Percentiles rank a stretch among this genome's conserved stretches.
Conservation (phyloP, 2,888 invertebrate genomes). For the Schrankia costaestrigalis region DNA sequence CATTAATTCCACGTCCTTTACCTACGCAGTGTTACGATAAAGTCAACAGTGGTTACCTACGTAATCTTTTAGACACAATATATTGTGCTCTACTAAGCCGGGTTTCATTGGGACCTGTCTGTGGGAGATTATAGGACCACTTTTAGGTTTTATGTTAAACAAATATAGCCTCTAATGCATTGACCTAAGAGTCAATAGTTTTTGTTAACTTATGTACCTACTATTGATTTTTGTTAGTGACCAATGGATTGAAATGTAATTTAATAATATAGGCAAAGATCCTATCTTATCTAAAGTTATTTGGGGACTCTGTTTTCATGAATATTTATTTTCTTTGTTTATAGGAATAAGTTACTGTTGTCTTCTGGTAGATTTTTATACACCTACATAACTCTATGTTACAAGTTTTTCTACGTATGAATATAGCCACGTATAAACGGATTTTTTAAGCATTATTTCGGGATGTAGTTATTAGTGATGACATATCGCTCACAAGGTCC, state of each 20-base stretch:
- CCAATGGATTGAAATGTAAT: slow-evolving; percentile 32
- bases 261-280: slow-evolving; percentile 23
- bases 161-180: slow-evolving; percentile 10
- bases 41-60: slow-evolving; percentile 32
- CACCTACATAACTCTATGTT: too few relatives aligned
- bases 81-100: slow-evolving; percentile 39
- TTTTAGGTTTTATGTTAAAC: slow-evolving; percentile 15
- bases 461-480: too few relatives aligned
- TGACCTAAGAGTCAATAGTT: slow-evolving; percentile 1
- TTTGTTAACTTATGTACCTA: too few relatives aligned
- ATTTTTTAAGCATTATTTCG: too few relatives aligned
- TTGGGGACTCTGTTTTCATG: too few relatives aligned
- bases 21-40: slow-evolving; percentile 38
- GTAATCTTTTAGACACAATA: slow-evolving; percentile 36
- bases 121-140: slow-evolving; percentile 20
- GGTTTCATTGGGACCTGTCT: slow-evolving; percentile 19
- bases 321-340: too few relatives aligned
- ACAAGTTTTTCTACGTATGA: too few relatives aligned
- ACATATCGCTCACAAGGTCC: too few relatives aligned
- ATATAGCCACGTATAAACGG: too few relatives aligned
- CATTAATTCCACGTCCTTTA: slow-evolving; percentile 28
- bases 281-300: slow-evolving; percentile 14
- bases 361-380: too few relatives aligned
- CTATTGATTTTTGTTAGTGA: slow-evolving; percentile 19
- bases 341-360: too few relatives aligned